Conservation (phyloP, 2,797 vertebrate genomes). For the Platyrinchus mystaceus region DNA sequence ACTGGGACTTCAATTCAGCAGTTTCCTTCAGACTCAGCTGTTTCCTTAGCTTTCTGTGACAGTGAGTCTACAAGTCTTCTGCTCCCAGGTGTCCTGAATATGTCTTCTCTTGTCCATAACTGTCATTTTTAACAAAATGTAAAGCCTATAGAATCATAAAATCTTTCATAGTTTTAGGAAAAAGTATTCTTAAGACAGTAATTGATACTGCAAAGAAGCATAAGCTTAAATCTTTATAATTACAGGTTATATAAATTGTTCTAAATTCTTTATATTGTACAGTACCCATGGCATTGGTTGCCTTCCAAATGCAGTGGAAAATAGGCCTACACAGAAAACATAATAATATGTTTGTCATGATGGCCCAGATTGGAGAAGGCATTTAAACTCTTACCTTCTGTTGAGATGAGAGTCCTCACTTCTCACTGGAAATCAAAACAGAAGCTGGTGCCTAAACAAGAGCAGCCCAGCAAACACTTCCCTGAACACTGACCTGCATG, state of each 20-base stretch:
- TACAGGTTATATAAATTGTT: background rate
- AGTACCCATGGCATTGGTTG: background rate
- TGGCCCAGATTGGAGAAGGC: background rate
- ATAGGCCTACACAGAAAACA: background rate
- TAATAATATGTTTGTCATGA: background rate
- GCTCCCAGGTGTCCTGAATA: background rate
- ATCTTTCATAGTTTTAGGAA: background rate
- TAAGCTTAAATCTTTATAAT: background rate
- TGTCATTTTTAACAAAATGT: background rate
- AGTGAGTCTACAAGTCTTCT: background rate
- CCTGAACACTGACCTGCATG: background rate
- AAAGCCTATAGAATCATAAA: background rate
- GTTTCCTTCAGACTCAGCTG: background rate
- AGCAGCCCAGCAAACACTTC: background rate
- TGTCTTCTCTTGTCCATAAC: background rate
- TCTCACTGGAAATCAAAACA: background rate
- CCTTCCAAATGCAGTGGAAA: background rate
- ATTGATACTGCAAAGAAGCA: background rate
- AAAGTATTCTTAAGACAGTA: background rate
- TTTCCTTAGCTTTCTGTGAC: background rate
- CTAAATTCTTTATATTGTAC: background rate
- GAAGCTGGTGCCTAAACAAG: background rate
- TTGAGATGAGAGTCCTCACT: background rate
- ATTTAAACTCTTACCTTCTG: background rate
- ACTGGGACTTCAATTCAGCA: background rate